Base-by-base conservation (phyloP, 2,888 invertebrate species). In the Polyommatus icarus region DNA sequence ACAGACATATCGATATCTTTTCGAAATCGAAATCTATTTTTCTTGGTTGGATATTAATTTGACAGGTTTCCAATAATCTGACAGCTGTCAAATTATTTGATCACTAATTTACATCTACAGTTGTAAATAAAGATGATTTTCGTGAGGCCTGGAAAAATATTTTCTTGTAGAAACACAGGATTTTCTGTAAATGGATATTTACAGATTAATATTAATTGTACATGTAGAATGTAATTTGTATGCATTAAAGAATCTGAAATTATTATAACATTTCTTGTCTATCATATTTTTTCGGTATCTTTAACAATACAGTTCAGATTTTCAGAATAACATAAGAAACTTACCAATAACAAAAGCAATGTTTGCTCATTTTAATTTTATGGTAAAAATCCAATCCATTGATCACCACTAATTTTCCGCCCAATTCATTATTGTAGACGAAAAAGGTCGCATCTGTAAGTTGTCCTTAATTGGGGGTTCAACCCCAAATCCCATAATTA, bases 81-180 rank as follows among this genome's bases (percentile, higher is more conserved):
- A 61, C 61, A 61, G 61, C 24, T 61, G 24, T 61, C 61, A 61
- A 61, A 61, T 61, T 61, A 61, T 61, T 67, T 29, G 18, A 29
- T 15, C 29, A 6, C 29, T 15, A 2, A 67, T 67, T 18, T 6
- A 67, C 18, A 29, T 67, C 3, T 10, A 12, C 0, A 61, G 24
- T 67, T 12, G 67, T 67, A 67, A 29, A 29, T 10, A 67, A 67
- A 20, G 20, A 5, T 57, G 12, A 18, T 57, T 57, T n/a, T 15
- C 15, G 4, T 15, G 5, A 50, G 15, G 12, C 12, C 15, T 50
- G 15, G 46, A 15, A 50, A 57, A 57, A 57, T 8, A 59, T 7
- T 20, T 57, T 57, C 0, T 59, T 8, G 8, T 59, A 7, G 54
- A 18, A 18, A 54, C 54, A 54, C 1, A 54, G 2, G 20, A 20